Evolutionary conservation across 2,113 vertebrate genomes (phyloP).

Genomic region (Ictidomys tridecemlineatus): DNA sequence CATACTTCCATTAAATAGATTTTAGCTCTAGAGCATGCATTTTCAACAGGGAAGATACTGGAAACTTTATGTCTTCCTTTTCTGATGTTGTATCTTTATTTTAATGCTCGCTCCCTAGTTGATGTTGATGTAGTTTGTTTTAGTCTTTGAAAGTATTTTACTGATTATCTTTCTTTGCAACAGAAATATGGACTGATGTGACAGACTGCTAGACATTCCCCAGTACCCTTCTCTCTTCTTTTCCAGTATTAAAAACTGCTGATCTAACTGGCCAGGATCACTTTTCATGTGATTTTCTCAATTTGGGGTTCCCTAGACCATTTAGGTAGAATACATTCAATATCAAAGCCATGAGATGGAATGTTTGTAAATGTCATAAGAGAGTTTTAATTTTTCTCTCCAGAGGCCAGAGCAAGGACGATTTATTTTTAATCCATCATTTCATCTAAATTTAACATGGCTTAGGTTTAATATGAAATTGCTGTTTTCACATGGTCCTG

Average conservation of each 20-base stretch:
- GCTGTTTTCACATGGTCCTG: neutral
- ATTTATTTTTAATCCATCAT: neutral
- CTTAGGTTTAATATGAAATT: neutral
- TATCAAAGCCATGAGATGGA: neutral
- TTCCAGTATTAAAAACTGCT: neutral
- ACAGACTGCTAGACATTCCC: neutral
- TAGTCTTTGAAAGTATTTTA: neutral
- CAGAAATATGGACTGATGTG: neutral
- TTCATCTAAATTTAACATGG: neutral
- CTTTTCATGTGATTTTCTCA: neutral
- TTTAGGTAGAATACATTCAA: constrained; percentile 18
- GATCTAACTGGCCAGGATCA: neutral
- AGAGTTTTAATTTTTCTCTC: neutral
- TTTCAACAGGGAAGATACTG: neutral
- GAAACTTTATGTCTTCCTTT: neutral
- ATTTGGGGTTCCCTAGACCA: neutral
- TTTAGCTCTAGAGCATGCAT: neutral
- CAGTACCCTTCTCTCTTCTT: neutral
- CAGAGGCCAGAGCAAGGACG: neutral
- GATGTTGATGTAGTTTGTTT: neutral
- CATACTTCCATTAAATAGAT: neutral
- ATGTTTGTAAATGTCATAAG: neutral
- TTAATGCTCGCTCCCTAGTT: neutral
- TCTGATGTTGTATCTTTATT: neutral
- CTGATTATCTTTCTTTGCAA: neutral